These are phyloP conservation scores for Sporophila hypoxantha DNA, from an alignment of 2,113 vertebrate genomes.

Conservation along the genomic window DNA sequence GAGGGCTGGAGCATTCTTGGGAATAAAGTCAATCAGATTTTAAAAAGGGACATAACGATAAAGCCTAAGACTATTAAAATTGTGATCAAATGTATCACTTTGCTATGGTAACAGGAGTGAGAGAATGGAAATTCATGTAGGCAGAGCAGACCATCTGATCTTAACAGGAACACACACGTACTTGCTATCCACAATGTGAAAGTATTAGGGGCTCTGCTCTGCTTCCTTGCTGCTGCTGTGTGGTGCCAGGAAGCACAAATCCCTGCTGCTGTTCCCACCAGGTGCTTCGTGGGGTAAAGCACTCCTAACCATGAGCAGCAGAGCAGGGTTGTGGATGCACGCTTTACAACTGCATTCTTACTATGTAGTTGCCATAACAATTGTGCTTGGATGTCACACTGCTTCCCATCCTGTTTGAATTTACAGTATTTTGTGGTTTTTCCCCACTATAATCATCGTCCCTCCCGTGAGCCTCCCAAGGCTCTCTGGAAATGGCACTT, in stretches of 20 bases:
- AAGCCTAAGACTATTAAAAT: slow-evolving; percentile 49
- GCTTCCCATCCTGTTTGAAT: slow-evolving; percentile 53
- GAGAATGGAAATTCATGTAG: slow-evolving; percentile 46
- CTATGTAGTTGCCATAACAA: slow-evolving; percentile 61
- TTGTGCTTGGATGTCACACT: slow-evolving; percentile 32
- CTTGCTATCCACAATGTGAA: slow-evolving; percentile 7
- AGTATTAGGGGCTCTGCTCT: neutral
- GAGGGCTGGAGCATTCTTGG: slow-evolving; percentile 16
- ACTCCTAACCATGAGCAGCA: neutral
- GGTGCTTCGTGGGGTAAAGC: neutral
- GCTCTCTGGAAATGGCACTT: neutral
- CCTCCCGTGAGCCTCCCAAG: slow-evolving; percentile 28
- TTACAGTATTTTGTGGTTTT: neutral
- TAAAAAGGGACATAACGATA: slow-evolving; percentile 40
- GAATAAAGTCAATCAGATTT: slow-evolving; percentile 29
- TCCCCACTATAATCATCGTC: neutral
- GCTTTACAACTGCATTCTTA: slow-evolving; percentile 17
- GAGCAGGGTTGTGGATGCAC: neutral
- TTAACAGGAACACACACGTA: slow-evolving; percentile 30
- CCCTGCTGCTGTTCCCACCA: neutral
- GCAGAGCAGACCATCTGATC: slow-evolving; percentile 55
- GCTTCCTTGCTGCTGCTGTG: neutral
- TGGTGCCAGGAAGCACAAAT: neutral
- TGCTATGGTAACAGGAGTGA: slow-evolving; percentile 66
- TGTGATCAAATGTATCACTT: slow-evolving; percentile 60